Conservation (phyloP, 2,113 vertebrate species). For the Urocynchramus pylzowi region DNA sequence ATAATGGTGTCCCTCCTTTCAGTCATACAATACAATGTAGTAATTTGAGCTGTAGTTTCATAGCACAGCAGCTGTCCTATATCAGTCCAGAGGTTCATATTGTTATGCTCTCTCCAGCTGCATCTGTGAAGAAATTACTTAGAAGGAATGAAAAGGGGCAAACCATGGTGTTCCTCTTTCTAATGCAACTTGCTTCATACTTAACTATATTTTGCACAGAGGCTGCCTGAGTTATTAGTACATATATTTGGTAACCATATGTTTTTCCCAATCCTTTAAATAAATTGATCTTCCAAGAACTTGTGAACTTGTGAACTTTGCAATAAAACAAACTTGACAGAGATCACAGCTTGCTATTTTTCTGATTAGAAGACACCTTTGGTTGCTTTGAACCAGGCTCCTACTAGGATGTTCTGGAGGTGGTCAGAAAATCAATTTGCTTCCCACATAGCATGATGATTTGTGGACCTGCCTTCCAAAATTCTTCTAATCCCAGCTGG, state of each 20-base stretch:
- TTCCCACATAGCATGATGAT: not conserved
- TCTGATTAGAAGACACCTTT: not conserved
- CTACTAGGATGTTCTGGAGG: not conserved
- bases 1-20: not conserved
- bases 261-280: not conserved
- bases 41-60: not conserved
- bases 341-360: not conserved
- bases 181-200: not conserved
- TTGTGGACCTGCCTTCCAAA: not conserved
- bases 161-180: not conserved
- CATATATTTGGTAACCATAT: not conserved
- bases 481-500: not conserved
- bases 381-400: not conserved
- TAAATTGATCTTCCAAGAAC: not conserved
- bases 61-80: not conserved
- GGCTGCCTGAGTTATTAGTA: not conserved
- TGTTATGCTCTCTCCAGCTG: not conserved
- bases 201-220: not conserved
- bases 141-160: not conserved
- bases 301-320: not conserved
- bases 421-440: not conserved
- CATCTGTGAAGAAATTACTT: not conserved
- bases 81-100: not conserved
- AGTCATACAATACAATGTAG: not conserved
- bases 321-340: not conserved